A percentile compares a stretch with the other conserved stretches of the same genome.
Conservation (phyloP, 2,888 invertebrate genomes). For the Stictocephala bisonia region DNA sequence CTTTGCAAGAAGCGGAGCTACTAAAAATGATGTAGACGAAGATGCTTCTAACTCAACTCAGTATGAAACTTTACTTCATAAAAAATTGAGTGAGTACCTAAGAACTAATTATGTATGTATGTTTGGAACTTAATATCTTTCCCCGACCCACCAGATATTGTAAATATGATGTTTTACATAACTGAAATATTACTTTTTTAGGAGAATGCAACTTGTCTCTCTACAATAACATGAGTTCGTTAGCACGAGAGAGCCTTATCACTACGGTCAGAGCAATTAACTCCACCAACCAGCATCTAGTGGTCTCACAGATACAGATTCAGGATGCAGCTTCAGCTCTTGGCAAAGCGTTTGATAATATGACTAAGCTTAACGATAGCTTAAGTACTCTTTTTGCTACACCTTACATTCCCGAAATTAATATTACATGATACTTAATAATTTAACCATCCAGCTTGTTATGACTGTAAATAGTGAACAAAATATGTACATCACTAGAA, state of each 20-base stretch:
- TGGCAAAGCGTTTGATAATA: neutral
- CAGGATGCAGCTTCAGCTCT: slow-evolving; percentile 32
- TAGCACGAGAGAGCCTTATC: neutral
- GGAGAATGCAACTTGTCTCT: slow-evolving; percentile 40
- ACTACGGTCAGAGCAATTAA: slow-evolving; percentile 25
- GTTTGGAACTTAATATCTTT: no score
- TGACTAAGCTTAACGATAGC: slow-evolving; percentile 26
- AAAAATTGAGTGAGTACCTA: slow-evolving; percentile 43
- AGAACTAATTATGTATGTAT: no score
- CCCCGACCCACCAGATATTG: no score
- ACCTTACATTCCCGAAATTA: slow-evolving; percentile 38
- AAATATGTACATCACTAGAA: no score
- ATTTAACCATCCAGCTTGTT: no score
- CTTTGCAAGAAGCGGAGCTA: slow-evolving; percentile 40
- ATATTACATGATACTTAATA: neutral
- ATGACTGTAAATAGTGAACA: no score
- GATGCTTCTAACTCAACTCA: neutral
- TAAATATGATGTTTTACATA: no score
- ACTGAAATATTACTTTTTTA: no score
- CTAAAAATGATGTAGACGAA: slow-evolving; percentile 27
- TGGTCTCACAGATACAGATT: slow-evolving; percentile 35
- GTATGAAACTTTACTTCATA: slow-evolving; percentile 40
- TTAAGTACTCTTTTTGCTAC: slow-evolving; percentile 7
- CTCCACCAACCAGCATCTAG: slow-evolving; percentile 33
- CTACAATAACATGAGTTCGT: neutral